Percentiles rank a stretch among this genome's conserved stretches.
Conservation (phyloP, 2,797 vertebrate species). For the Phataginus tetradactyla region DNA sequence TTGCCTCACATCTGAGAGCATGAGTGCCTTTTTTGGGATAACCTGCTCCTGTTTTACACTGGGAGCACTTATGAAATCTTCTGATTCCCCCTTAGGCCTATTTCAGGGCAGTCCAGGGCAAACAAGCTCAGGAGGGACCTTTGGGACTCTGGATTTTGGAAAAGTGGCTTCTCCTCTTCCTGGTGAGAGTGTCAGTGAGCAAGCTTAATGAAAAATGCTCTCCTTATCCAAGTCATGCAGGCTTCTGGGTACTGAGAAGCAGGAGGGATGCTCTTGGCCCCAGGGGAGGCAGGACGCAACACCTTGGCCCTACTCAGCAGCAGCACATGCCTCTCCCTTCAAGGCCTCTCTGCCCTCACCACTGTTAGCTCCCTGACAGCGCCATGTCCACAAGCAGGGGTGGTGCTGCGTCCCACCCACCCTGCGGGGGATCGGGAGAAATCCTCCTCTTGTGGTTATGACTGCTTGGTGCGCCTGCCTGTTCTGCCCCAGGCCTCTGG, state of each 20-base stretch:
- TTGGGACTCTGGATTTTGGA: not conserved
- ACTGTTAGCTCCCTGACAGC: fast-evolving
- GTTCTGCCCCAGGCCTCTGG: not conserved
- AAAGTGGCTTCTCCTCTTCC: not conserved
- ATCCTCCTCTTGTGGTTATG: fast-evolving
- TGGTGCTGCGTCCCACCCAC: fast-evolving
- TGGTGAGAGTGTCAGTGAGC: no score
- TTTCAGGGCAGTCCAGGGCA: not conserved
- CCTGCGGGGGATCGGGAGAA: fast-evolving
- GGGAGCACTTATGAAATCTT: not conserved
- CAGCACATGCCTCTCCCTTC: not conserved
- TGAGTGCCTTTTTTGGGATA: no score
- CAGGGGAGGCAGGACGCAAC: fast-evolving
- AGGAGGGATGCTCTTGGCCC: not conserved
- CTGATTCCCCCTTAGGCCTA: not conserved
- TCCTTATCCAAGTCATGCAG: not conserved
- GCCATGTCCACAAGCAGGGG: fast-evolving
- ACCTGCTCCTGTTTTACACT: not conserved
- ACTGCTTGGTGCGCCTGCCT: no score
- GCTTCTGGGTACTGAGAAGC: not conserved
- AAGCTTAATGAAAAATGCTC: not conserved
- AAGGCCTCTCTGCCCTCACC: fast-evolving
- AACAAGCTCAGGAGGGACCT: not conserved
- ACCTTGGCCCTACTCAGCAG: not conserved
- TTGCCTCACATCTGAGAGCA: not conserved